Evolutionary conservation across 2,113 vertebrate genomes (phyloP), one percentile per base, ranked within the genome.

Genomic region (Phyllostomus discolor): DNA sequence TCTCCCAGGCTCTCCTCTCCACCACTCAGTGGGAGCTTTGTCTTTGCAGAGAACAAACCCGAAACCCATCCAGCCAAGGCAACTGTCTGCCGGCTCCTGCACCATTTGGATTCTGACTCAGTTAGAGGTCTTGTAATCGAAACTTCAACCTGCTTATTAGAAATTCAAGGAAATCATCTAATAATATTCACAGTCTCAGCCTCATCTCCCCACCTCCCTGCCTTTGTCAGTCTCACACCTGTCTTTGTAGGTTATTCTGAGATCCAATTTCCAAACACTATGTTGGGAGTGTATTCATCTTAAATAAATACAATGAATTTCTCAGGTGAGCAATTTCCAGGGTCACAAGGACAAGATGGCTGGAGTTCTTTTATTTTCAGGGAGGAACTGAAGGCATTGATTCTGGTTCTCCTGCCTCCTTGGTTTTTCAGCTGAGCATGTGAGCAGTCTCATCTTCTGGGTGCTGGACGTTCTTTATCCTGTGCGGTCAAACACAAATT

Each of bases 11-110:
- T 72, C 95, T 90, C 54, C 82, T 87, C 90, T 78, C 50, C 20
- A 5, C 72, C 57, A 33, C 94, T 98, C 97, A 99, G 99, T 98
- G 98, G 98, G 95, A 96, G 98, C 99, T 99, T 99, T 99, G 99
- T 99, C 97, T 98, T 87, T 26, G 89, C 96, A 95, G 95, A 98
- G 98, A 98, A 98, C 98, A 97, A 98, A 97, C 98, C 98, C 99
- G 99, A 99, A 99, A 99, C 97, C 67, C 98, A 98, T 98, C 99
- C 96, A 97, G 98, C 98, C 94, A 95, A 92, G 96, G 97, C 73
- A 98, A 99, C 99, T 98, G 99, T 99, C 99, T 98, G 97, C 59
- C 31, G 95, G 90, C 98, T 98, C 98, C 98, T 96, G 97, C 98
- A 98, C 97, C 95, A 90, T 98, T 98, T 97, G 97, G 98, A 98